These are phyloP conservation scores for Morpho achilles DNA, from an alignment of 2,888 invertebrate genomes.

Conservation along the genomic window DNA sequence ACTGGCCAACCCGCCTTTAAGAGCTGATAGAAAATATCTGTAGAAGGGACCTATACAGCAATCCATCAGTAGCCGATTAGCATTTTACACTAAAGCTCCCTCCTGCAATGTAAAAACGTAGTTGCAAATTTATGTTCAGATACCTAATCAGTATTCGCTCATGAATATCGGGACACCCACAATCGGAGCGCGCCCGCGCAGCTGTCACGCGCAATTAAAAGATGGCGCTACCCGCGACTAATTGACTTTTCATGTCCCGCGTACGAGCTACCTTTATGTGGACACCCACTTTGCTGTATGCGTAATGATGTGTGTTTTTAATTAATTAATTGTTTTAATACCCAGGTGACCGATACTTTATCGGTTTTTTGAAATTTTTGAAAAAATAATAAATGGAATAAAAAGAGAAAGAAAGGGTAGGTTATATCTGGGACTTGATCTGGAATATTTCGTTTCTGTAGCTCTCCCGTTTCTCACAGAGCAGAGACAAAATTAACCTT, in stretches of 20 bases:
- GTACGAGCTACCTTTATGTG: slow-evolving; percentile 39
- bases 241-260: slow-evolving; percentile 77
- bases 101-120: neutral
- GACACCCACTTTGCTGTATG: slow-evolving; percentile 34
- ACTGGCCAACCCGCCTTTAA: too few species aligned
- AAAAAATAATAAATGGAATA: too few species aligned
- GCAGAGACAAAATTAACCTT: too few species aligned
- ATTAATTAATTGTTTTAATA: slow-evolving; percentile 21
- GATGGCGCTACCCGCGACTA: slow-evolving; percentile 64
- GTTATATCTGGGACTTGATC: too few species aligned
- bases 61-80: slow-evolving; percentile 1
- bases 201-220: slow-evolving; percentile 65
- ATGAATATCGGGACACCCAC: slow-evolving; percentile 29
- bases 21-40: too few species aligned
- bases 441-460: too few species aligned
- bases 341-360: too few species aligned
- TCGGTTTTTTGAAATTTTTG: too few species aligned
- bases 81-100: slow-evolving; percentile 1
- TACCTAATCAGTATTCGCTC: slow-evolving; percentile 21
- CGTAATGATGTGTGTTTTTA: slow-evolving; percentile 34
- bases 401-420: too few species aligned
- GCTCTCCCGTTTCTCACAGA: too few species aligned
- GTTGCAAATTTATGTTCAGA: neutral
- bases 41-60: too few species aligned
- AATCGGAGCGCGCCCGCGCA: slow-evolving; percentile 52